phyloP scores from a whole-genome alignment of 2,888 invertebrate genomes.

The Adineta ricciae region DNA sequence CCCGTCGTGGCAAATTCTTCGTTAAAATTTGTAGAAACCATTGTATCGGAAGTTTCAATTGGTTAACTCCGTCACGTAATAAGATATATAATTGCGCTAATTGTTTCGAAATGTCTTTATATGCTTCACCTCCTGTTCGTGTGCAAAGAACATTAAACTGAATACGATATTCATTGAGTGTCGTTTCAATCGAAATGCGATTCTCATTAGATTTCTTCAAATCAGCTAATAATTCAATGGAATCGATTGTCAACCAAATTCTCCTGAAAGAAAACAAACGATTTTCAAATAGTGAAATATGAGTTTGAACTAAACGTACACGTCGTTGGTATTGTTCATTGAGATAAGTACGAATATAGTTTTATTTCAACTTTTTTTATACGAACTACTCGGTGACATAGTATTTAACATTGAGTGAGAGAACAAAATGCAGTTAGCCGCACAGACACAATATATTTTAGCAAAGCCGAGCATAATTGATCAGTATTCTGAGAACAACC shows the following conservation, averaged over 20 bases:
- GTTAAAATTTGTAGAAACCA: conserved; percentile 5
- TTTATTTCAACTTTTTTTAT: no score
- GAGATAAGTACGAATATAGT: no score
- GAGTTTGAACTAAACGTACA: neutral
- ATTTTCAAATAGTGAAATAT: neutral
- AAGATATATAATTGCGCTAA: neutral
- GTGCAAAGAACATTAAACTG: neutral
- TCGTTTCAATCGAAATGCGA: neutral
- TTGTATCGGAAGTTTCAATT: neutral
- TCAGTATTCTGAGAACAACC: no score
- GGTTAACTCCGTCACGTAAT: neutral
- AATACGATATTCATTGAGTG: neutral
- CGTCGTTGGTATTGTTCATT: neutral
- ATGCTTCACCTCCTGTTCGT: neutral
- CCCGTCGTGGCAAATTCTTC: neutral
- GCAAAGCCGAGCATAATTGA: no score
- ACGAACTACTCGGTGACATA: no score
- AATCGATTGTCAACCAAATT: neutral
- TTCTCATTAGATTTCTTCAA: neutral
- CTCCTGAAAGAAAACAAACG: neutral
- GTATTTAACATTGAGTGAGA: no score
- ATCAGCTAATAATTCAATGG: neutral
- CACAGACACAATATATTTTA: no score
- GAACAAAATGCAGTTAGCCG: no score
- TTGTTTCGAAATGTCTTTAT: neutral